Conservation (phyloP, 2,113 vertebrate genomes). For the Amphilophus citrinellus region DNA sequence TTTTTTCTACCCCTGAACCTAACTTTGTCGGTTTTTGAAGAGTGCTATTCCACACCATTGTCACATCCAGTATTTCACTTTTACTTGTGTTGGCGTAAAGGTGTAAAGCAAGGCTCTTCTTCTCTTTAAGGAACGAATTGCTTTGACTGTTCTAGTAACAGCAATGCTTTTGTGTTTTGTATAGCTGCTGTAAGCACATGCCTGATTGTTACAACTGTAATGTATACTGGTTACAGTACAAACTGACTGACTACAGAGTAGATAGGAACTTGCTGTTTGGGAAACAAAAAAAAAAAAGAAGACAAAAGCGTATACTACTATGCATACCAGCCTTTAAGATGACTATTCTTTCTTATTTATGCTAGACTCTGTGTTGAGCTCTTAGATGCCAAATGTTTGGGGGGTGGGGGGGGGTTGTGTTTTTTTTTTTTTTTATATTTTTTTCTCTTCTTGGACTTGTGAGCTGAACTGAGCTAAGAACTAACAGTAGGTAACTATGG, state of each 20-base stretch:
- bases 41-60: background rate
- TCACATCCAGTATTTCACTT: background rate
- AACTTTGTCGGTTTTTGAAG: background rate
- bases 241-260: constrained; percentile 31
- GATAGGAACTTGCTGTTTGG: constrained; percentile 16
- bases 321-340: constrained; percentile 64
- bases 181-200: constrained; percentile 42
- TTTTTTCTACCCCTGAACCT: background rate
- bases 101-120: background rate
- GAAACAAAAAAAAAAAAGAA: background rate
- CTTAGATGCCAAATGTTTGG: constrained; percentile 56
- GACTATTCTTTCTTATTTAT: constrained; percentile 50
- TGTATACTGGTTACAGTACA: constrained; percentile 15
- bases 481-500: background rate
- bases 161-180: constrained; percentile 35
- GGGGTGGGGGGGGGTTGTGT: background rate
- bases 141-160: constrained; percentile 20
- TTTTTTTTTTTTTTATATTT: background rate
- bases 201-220: constrained; percentile 5
- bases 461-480: constrained; percentile 17
- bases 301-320: constrained; percentile 52
- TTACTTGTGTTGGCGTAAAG: background rate
- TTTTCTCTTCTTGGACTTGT: background rate
- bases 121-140: background rate
- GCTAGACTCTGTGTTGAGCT: constrained; percentile 23